Percentiles rank a stretch among this genome's conserved stretches.
phyloP scores from a whole-genome alignment of 1,140 invertebrate genomes.

The Meloidogyne hapla region DNA sequence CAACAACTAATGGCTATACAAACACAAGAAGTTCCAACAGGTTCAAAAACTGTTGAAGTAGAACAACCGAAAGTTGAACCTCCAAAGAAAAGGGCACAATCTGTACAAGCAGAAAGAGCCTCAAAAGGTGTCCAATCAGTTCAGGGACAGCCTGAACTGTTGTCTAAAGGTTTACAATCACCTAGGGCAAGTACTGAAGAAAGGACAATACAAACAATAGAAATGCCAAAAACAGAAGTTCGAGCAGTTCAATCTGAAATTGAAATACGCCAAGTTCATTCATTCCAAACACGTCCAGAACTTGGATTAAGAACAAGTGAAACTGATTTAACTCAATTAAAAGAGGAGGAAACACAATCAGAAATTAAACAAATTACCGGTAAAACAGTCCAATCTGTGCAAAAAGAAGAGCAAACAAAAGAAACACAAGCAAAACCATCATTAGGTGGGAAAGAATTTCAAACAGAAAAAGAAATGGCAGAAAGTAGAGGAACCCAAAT shows the following conservation, averaged over 20 bases:
- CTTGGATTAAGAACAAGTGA: not conserved
- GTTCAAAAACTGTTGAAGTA: conserved; percentile 1
- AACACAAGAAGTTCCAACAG: not conserved
- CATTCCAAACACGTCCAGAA: not conserved
- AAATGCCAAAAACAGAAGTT: not conserved
- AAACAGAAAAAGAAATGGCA: not conserved
- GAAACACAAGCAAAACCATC: not conserved
- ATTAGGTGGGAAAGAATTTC: conserved; percentile 1
- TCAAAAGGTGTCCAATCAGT: not conserved
- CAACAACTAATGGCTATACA: conserved; percentile 3
- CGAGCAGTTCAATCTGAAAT: not conserved
- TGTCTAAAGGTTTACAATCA: not conserved
- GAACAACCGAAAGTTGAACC: not conserved
- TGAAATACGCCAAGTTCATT: not conserved
- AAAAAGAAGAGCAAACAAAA: conserved; percentile 4
- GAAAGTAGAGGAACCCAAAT: not conserved
- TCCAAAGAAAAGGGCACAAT: not conserved
- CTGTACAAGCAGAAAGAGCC: not conserved
- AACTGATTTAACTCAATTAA: not conserved
- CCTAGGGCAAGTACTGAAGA: not conserved
- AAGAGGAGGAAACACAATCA: conserved; percentile 1
- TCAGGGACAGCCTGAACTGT: not conserved
- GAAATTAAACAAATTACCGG: not conserved
- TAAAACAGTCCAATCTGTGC: not conserved
- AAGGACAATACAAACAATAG: not conserved